phyloP scores from a whole-genome alignment of 2,113 vertebrate species.

The Sigmodon hispidus region DNA sequence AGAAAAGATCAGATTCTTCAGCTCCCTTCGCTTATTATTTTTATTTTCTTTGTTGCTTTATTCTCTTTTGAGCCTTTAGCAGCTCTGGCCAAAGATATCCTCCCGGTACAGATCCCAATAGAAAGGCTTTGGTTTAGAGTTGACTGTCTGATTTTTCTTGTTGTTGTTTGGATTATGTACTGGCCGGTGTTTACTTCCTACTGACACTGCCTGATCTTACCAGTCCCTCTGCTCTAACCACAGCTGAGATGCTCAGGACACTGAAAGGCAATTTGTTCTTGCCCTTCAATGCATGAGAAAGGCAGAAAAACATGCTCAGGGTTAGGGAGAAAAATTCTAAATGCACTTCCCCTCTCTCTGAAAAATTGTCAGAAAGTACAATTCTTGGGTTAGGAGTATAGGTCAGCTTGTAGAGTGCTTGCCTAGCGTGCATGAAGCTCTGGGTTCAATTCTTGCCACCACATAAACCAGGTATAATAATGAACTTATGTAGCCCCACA shows the following conservation, averaged over 20 bases:
- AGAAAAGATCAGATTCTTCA: neutral
- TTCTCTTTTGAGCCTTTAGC: neutral
- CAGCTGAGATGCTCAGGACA: neutral
- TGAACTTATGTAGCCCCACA: too few relatives aligned
- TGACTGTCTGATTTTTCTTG: neutral
- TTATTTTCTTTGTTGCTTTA: neutral
- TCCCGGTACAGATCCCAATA: neutral
- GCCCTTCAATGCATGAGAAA: neutral
- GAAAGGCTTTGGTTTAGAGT: neutral
- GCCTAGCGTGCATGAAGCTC: neutral
- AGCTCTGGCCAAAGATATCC: neutral
- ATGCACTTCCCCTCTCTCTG: neutral
- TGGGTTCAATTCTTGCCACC: neutral
- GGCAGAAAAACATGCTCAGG: neutral
- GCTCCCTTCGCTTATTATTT: neutral
- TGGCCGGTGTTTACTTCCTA: neutral
- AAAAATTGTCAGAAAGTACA: neutral
- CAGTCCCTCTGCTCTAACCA: neutral
- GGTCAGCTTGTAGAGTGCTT: neutral
- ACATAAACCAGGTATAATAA: neutral
- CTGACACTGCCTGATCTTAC: neutral
- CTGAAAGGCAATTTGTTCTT: neutral
- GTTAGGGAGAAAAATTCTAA: neutral
- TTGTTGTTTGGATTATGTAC: neutral
- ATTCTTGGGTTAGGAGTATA: neutral